Evolutionary conservation across 2,888 invertebrate genomes (phyloP).

Genomic region (Kuschelorhynchus macadamiae): DNA sequence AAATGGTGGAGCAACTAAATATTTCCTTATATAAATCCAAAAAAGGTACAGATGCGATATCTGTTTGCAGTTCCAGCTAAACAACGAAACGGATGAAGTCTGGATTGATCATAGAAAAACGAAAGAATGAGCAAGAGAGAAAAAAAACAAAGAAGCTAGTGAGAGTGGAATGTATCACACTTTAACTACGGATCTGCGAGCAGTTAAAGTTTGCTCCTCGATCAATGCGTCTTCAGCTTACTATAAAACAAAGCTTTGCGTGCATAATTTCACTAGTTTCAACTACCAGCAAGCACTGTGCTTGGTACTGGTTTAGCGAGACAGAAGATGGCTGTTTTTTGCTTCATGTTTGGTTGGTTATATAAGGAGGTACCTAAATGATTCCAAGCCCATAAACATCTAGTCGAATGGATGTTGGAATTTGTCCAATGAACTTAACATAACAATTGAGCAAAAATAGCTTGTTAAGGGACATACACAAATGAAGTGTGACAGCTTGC

Average conservation of each 20-base stretch:
- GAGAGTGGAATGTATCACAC: neutral
- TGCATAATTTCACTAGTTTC: slow-evolving; percentile 58
- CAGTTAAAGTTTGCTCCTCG: slow-evolving; percentile 30
- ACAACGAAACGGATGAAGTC: too few relatives aligned
- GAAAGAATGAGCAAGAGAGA: slow-evolving; percentile 5
- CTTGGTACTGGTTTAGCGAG: slow-evolving; percentile 44
- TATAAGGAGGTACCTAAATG: too few relatives aligned
- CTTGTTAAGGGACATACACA: too few relatives aligned
- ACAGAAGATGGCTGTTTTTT: slow-evolving; percentile 38
- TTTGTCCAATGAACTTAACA: too few relatives aligned
- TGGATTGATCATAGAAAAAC: too few relatives aligned
- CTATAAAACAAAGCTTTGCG: slow-evolving; percentile 57
- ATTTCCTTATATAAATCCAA: slow-evolving; percentile 2
- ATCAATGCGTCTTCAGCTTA: slow-evolving; percentile 52
- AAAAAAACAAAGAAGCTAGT: slow-evolving; percentile 18
- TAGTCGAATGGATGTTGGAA: slow-evolving; percentile 26
- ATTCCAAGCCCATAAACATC: neutral
- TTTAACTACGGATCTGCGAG: slow-evolving; percentile 12
- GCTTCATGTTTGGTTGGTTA: too few relatives aligned
- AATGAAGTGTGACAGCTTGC: slow-evolving; percentile 3
- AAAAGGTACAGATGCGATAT: slow-evolving; percentile 50
- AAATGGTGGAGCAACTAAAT: slow-evolving; percentile 3
- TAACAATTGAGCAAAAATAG: too few relatives aligned
- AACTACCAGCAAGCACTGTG: slow-evolving; percentile 37
- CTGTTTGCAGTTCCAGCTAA: slow-evolving; percentile 51